A percentile compares a stretch with the other conserved stretches of the same genome.
Evolutionary conservation across 2,113 vertebrate genomes (phyloP).

Genomic region (Grus americana): DNA sequence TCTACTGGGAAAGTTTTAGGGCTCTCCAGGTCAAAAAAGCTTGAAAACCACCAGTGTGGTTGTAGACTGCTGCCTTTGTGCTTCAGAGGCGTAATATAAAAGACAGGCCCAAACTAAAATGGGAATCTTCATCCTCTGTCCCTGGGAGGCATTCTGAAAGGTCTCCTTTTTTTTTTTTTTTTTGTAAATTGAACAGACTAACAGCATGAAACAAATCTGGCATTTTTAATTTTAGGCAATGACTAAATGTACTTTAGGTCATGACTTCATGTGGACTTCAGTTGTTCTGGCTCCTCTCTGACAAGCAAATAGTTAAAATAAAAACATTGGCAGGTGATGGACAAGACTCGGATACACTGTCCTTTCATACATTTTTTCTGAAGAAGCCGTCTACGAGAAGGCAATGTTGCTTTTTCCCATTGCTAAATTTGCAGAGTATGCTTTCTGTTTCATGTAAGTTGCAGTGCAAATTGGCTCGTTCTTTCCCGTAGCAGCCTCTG

Average conservation of each 20-base stretch:
- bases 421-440: neutral
- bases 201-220: neutral
- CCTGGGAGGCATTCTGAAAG: neutral
- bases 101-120: neutral
- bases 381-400: neutral
- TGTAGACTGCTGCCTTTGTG: neutral
- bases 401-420: neutral
- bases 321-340: neutral
- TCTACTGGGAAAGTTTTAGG: neutral
- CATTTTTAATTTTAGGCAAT: neutral
- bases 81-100: neutral
- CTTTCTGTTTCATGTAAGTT: slow-evolving; percentile 10
- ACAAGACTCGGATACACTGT: neutral
- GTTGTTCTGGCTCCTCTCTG: neutral
- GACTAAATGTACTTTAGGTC: neutral
- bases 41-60: neutral
- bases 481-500: neutral
- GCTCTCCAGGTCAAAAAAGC: neutral
- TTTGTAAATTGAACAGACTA: neutral
- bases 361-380: neutral
- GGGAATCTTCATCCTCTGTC: neutral
- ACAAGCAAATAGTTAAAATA: neutral
- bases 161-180: neutral
- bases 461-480: neutral
- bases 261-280: neutral